These are phyloP conservation scores for Pionites leucogaster DNA, from an alignment of 2,113 vertebrate species.

Conservation along the genomic window DNA sequence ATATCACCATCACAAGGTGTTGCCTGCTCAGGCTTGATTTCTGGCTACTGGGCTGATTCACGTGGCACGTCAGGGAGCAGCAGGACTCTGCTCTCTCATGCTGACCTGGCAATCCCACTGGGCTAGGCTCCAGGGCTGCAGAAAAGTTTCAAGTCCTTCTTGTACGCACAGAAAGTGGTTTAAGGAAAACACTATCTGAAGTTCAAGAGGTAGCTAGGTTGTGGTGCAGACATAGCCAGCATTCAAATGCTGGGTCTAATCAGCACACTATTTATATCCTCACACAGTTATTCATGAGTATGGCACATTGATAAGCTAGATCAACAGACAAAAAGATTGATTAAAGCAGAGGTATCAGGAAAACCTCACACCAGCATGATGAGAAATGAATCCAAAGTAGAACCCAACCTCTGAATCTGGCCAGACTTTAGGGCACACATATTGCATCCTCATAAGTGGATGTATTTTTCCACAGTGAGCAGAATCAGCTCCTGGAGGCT, in stretches of 20 bases:
- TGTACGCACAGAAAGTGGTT: background rate
- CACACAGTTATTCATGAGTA: background rate
- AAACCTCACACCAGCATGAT: background rate
- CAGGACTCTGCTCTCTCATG: background rate
- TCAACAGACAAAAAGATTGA: background rate
- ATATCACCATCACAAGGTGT: background rate
- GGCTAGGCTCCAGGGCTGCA: background rate
- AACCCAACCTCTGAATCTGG: background rate
- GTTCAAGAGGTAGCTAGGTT: background rate
- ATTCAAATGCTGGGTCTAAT: background rate
- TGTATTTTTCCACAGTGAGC: background rate
- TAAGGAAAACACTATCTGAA: background rate
- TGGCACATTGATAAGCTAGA: background rate
- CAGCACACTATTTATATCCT: background rate
- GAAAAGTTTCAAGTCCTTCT: background rate
- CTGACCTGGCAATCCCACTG: background rate
- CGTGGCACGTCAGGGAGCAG: background rate
- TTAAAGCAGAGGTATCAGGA: background rate
- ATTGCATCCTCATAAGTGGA: background rate
- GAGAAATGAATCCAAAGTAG: background rate
- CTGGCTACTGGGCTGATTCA: background rate
- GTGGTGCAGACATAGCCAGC: background rate
- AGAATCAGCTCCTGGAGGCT: background rate
- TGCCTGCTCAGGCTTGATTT: background rate
- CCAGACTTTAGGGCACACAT: background rate